phyloP scores from a whole-genome alignment of 35 echinoderm and acorn worm genomes.

The Strongylocentrotus purpuratus region DNA sequence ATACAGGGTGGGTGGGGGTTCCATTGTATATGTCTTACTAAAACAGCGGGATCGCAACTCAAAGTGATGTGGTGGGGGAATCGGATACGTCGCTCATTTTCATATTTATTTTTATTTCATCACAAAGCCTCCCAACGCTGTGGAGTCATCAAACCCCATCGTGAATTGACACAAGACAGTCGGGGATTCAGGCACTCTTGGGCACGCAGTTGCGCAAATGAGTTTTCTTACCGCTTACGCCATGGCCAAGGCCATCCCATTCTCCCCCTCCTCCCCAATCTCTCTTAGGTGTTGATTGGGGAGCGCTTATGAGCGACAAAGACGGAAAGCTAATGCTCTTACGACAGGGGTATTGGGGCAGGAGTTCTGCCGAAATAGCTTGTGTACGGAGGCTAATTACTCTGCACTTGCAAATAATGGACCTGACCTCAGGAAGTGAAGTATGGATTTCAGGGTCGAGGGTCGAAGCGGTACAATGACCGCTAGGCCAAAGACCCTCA shows the following conservation, averaged over 20 bases:
- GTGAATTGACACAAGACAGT: not conserved
- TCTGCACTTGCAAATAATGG: not conserved
- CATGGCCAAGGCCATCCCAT: not conserved
- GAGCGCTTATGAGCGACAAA: not conserved
- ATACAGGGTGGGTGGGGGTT: not conserved
- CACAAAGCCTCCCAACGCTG: not conserved
- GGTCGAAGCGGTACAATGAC: slow-evolving; percentile 9
- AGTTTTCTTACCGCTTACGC: not conserved
- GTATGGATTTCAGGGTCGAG: not conserved
- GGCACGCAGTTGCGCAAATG: not conserved
- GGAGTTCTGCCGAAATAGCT: not conserved
- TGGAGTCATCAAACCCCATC: not conserved
- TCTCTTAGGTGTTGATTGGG: not conserved
- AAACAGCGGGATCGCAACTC: not conserved
- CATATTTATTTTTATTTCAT: slow-evolving; percentile 40
- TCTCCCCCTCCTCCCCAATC: not conserved
- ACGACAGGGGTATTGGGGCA: not conserved
- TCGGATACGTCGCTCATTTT: slow-evolving; percentile 36
- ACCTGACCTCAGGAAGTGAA: slow-evolving; percentile 34
- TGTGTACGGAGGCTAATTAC: not conserved
- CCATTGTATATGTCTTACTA: not conserved
- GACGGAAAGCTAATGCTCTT: not conserved
- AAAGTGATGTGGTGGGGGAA: not conserved
- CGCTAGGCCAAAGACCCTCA: slow-evolving; percentile 4
- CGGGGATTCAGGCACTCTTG: not conserved